These are phyloP conservation scores for Lonchura striata DNA, from an alignment of 2,113 vertebrate genomes.

Conservation along the genomic window DNA sequence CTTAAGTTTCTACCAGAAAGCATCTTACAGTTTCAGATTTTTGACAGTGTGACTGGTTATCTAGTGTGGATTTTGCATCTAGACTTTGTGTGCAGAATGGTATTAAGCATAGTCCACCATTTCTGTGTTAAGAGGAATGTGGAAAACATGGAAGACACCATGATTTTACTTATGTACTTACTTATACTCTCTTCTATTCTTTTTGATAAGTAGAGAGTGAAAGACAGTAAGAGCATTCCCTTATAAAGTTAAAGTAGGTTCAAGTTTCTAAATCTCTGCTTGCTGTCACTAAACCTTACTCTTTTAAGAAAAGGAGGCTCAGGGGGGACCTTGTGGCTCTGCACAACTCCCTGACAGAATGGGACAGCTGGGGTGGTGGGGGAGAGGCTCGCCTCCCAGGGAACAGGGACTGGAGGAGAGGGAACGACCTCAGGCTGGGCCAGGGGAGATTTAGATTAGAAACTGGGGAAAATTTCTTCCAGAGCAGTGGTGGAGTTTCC, in stretches of 20 bases:
- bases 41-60: background rate
- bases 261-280: background rate
- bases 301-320: background rate
- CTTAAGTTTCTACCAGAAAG: background rate
- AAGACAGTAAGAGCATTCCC: accelerated
- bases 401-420: accelerated
- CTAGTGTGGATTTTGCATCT: background rate
- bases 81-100: background rate
- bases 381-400: too few species aligned
- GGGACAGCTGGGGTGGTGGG: accelerated
- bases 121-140: background rate
- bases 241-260: background rate
- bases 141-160: background rate
- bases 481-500: accelerated
- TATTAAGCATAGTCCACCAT: background rate
- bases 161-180: background rate
- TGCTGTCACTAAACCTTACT: background rate
- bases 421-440: accelerated
- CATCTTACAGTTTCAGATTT: background rate
- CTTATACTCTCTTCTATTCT: background rate
- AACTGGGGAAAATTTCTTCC: background rate
- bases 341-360: background rate
- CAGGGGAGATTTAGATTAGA: background rate
- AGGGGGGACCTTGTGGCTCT: background rate
- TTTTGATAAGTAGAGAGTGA: background rate